Base-by-base conservation (phyloP, 1,140 invertebrate genomes). In the Tetraneura akinire region DNA sequence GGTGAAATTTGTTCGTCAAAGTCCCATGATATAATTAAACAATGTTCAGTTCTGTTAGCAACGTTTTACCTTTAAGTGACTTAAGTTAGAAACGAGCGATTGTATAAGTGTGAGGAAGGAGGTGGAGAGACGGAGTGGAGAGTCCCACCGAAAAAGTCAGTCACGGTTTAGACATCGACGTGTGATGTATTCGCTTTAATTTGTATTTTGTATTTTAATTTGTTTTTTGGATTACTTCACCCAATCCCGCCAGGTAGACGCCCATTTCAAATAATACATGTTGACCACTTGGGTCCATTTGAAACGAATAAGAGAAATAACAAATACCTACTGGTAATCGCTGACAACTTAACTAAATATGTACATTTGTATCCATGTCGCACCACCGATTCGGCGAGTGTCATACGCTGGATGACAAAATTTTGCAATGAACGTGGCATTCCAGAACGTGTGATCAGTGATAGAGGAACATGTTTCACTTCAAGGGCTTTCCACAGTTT, bases 201-300 rank as follows among this genome's bases (percentile, higher is more conserved):
- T n/a, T n/a, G n/a, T n/a, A n/a, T n/a, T n/a, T n/a, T n/a, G n/a
- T n/a, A n/a, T n/a, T n/a, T n/a, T n/a, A n/a, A n/a, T n/a, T n/a
- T n/a, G n/a, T n/a, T n/a, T n/a, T n/a, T n/a, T n/a, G 76, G 76
- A 3, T 47, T 80, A 23, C 37, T 80, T 1, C 47, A 80, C n/a
- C 57, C 55, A 8, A 80, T 49, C 23, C 76, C 55, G 8, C 4
- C 57, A 0, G 76, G 32, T 11, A 42, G 23, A 14, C 26, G 55
- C 3, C 76, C 76, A n/a, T 80, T 80, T 37, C 18, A 80, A 13
- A n/a, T 45, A 13, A 6, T n/a, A n/a, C n/a, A n/a, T n/a, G n/a
- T n/a, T n/a, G n/a, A n/a, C n/a, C n/a, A n/a, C n/a, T n/a, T n/a
- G 3, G 60, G 78, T 0, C 78, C 78, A 1, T 80, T 80, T 23